Evolutionary conservation across 2,888 invertebrate species (phyloP).

Genomic region (Ganaspis brasiliensis): DNA sequence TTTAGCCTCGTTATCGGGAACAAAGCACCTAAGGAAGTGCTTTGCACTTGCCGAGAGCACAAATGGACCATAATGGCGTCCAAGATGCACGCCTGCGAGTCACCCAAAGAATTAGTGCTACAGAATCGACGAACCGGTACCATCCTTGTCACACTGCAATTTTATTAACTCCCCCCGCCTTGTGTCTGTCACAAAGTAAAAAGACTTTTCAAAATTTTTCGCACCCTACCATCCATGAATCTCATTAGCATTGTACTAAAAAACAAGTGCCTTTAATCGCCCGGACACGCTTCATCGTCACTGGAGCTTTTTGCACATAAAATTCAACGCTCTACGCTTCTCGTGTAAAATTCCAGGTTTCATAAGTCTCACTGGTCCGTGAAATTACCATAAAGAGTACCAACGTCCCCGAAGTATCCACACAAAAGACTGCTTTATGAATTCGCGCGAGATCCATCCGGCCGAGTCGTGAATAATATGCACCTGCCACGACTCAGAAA

Average conservation of each 20-base stretch:
- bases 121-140: conserved; percentile 54
- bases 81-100: conserved; percentile 68
- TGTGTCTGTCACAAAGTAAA: no score
- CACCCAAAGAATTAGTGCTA: conserved; percentile 71
- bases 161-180: conserved; percentile 49
- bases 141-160: neutral
- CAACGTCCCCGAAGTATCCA: conserved; percentile 71
- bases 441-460: conserved; percentile 77
- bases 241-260: neutral
- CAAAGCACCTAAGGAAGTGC: conserved; percentile 68
- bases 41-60: conserved; percentile 67
- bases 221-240: neutral
- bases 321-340: conserved; percentile 59
- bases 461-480: conserved; percentile 78
- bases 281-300: conserved; percentile 53
- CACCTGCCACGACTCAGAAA: conserved; percentile 70
- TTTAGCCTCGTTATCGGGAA: conserved; percentile 67
- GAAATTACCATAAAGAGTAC: conserved; percentile 78
- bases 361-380: conserved; percentile 71
- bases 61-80: conserved; percentile 67
- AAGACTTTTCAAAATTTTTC: conserved; percentile 10
- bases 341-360: conserved; percentile 61
- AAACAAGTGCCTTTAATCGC: conserved; percentile 12
- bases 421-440: conserved; percentile 79
- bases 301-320: conserved; percentile 30